Base-by-base conservation (phyloP, 2,113 vertebrate species). In the Centropus bengalensis region DNA sequence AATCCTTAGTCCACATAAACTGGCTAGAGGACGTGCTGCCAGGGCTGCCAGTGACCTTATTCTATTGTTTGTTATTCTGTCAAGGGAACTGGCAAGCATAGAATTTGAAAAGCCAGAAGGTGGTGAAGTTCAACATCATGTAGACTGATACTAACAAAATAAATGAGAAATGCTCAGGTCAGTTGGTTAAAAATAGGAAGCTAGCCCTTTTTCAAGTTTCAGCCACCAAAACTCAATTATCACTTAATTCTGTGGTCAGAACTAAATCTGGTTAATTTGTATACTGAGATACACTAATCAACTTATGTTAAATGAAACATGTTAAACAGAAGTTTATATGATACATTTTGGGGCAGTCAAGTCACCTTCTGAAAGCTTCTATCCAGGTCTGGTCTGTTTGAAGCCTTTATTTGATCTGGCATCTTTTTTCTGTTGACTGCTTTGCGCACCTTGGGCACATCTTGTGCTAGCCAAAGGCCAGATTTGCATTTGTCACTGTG, bases 1-100 rank as follows among this genome's bases (percentile, higher is more conserved):
- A 97, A 96, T 93, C 86, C 80, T 92, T 90, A 71, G 47, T 89
- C 86, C 55, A 13, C 73, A 69, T 36, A 55, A 95, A 87, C 67
- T 86, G 85, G 76, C 92, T 95, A 90, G 96, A 95, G 73, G 89
- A 91, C 93, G 56, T 54, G 76, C 91, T 96, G 94, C 88, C 88
- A 94, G 95, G 73, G 40, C 78, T 96, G 86, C 85, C 91, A 94
- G 4, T 84, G 96, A 96, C 97, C 83, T 95, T 91, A 70, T 94
- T 97, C 91, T 77, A 64, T 78, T 94, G 88, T 64, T 94, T 97
- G 89, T 97, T 96, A 94, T 82, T 91, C 91, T 94, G 94, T 97
- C 96, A 97, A 89, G 51, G 70, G 82, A 95, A 81, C 80, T 97
- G 97, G 95, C 94, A 97, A 88, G 93, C 93, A 17, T 91, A 93